Evolutionary conservation across 2,113 vertebrate genomes (phyloP).

Genomic region (Nerophis lumbriciformis): DNA sequence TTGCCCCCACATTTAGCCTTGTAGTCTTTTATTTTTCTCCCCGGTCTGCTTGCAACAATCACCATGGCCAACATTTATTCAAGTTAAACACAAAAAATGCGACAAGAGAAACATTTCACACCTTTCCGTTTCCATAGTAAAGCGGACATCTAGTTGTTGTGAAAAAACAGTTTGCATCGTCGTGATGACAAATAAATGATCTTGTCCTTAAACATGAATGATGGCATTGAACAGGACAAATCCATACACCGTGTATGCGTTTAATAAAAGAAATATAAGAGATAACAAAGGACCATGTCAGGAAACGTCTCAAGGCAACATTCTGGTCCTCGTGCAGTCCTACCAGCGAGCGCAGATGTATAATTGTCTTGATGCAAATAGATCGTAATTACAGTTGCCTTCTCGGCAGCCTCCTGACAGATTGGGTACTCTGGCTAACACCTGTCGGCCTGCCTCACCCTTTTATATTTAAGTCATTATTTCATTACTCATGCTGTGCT

Average conservation of each 20-base stretch:
- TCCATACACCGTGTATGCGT: neutral
- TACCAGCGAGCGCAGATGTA: conserved; percentile 14
- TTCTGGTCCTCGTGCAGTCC: conserved; percentile 6
- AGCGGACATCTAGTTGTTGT: too few species aligned
- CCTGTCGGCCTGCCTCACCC: conserved; percentile 53
- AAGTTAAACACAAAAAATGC: too few species aligned
- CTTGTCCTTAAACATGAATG: too few species aligned
- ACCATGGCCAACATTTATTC: too few species aligned
- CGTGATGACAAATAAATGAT: too few species aligned
- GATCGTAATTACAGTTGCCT: conserved; percentile 49
- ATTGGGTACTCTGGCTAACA: conserved; percentile 51
- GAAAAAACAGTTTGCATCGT: too few species aligned
- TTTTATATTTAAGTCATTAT: conserved; percentile 66
- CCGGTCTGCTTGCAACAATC: too few species aligned
- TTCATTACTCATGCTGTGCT: conserved; percentile 67
- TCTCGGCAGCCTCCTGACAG: conserved; percentile 55
- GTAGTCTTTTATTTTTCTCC: too few species aligned
- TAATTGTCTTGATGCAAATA: conserved; percentile 12
- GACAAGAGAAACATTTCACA: too few species aligned
- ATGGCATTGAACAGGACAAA: conserved; percentile 4
- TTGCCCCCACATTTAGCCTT: too few species aligned
- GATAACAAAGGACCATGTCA: neutral
- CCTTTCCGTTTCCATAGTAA: too few species aligned
- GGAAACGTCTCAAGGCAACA: neutral
- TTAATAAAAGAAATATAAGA: conserved; percentile 11